Conservation (phyloP, 2,888 invertebrate genomes). For the Acleris emargana region DNA sequence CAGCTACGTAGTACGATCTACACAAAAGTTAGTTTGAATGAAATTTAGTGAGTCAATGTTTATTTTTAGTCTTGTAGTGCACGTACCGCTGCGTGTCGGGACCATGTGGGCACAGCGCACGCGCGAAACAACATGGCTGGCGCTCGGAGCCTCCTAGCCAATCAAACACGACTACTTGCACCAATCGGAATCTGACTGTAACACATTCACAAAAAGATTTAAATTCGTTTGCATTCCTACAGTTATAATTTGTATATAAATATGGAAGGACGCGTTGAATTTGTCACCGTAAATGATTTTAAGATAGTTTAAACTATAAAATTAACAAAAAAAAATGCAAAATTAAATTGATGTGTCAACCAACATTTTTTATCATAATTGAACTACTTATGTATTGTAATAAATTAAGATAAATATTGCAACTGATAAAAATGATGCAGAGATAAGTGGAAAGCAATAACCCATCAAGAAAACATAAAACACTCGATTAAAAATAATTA, state of each 20-base stretch:
- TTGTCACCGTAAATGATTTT: neutral
- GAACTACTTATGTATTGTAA: slow-evolving; percentile 2
- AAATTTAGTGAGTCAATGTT: slow-evolving; percentile 51
- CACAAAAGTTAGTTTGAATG: slow-evolving; percentile 57
- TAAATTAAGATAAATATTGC: slow-evolving; percentile 15
- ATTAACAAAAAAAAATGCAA: too few relatives aligned
- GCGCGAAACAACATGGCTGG: slow-evolving; percentile 80
- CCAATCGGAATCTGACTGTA: slow-evolving; percentile 18
- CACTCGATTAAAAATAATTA: slow-evolving; percentile 37
- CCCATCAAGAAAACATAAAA: slow-evolving; percentile 34
- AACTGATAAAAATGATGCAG: slow-evolving; percentile 21
- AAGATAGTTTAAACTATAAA: neutral
- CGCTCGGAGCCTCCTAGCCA: slow-evolving; percentile 62
- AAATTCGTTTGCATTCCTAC: slow-evolving; percentile 8
- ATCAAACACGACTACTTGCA: slow-evolving; percentile 47
- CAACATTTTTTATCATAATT: neutral
- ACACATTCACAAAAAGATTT: neutral
- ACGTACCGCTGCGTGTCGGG: slow-evolving; percentile 31
- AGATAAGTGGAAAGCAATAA: slow-evolving; percentile 27
- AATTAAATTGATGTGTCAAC: neutral
- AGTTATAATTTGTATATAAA: neutral
- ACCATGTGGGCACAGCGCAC: slow-evolving; percentile 62
- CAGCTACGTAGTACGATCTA: slow-evolving; percentile 54
- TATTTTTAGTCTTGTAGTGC: slow-evolving; percentile 44
- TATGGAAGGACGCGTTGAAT: neutral